Evolutionary conservation across 2,888 invertebrate genomes (phyloP), one percentile per base, ranked within the genome.

Genomic region (Hydrotaea cyrtoneurina): DNA sequence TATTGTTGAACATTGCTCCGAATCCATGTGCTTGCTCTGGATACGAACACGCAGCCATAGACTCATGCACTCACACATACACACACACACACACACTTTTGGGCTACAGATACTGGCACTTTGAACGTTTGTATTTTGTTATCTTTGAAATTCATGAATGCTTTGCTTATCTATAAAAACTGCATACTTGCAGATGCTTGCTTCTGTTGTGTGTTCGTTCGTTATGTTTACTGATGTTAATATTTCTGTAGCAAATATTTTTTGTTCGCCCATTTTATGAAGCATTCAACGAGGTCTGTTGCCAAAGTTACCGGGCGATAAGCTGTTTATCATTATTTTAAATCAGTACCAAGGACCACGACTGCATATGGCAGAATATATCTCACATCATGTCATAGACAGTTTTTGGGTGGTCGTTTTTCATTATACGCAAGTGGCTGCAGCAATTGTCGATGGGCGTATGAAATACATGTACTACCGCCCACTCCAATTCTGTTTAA

Each of bases 111-210:
- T 13, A 50, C 50, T n/a, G n/a, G n/a, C 50, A 46, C 21, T 69
- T 69, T 21, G 23, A 85, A 77, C 69, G 79, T 79, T 57, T 59
- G 59, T 72, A 76, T 83, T 85, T 78, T 77, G 79, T 88, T 91
- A 90, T 91, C 90, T 90, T 87, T 87, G 86, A 90, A 90, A 90
- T 90, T 90, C 90, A 90, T 90, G 91, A 90, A 91, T 90, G 91
- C 91, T 89, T 88, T 87, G 39, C 69, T 69, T 90, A 90, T 90
- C 90, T 90, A 87, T 81, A 86, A 87, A 89, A 90, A 90, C 88
- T 90, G 91, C 90, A 90, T 91, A 89, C 89, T 90, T 90, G 90
- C 91, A 90, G 89, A 87, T 87, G 87, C 86, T 31, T 17, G 36
- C 19, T 55, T 19, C 59, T 64, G 21, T 46, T 21, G 39, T 66